Evolutionary conservation across 1,140 invertebrate species (phyloP).

Genomic region (Drosophila pachea): DNA sequence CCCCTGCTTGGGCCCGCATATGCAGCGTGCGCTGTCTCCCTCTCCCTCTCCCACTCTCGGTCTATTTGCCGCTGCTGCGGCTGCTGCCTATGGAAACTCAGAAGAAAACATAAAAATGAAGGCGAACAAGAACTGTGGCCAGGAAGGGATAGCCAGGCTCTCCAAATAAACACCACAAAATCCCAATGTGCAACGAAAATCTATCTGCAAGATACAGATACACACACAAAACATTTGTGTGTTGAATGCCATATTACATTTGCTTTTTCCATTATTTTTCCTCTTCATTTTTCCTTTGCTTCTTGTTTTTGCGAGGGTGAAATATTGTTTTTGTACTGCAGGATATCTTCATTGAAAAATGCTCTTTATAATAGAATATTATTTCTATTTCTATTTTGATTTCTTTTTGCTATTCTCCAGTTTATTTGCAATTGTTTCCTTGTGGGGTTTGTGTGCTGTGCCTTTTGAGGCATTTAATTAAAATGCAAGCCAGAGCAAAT

Average conservation of each 20-base stretch:
- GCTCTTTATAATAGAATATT: constrained; percentile 30
- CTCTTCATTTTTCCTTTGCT: constrained; percentile 9
- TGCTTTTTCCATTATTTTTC: constrained; percentile 21
- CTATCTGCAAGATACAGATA: constrained; percentile 42
- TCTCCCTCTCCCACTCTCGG: constrained; percentile 4
- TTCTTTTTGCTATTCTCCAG: constrained; percentile 12
- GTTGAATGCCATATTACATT: constrained; percentile 35
- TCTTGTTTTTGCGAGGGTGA: constrained; percentile 47
- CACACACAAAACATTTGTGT: constrained; percentile 27
- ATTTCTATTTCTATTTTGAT: constrained; percentile 24
- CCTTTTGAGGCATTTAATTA: constrained; percentile 42
- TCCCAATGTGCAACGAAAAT: constrained; percentile 47
- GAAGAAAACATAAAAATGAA: constrained; percentile 41
- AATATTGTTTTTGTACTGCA: constrained; percentile 45
- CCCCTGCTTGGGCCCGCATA: constrained; percentile 33
- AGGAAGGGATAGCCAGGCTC: constrained; percentile 24
- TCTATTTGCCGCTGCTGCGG: no score
- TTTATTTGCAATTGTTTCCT: constrained; percentile 24
- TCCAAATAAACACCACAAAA: constrained; percentile 45
- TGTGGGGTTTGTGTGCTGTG: neutral
- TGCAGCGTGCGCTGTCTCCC: constrained; percentile 8
- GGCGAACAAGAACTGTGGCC: constrained; percentile 47
- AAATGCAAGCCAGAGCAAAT: constrained; percentile 25
- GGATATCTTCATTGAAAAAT: constrained; percentile 38
- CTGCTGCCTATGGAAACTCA: neutral